Conservation (phyloP, 2,888 invertebrate genomes). For the Lacanobia wlatinum region DNA sequence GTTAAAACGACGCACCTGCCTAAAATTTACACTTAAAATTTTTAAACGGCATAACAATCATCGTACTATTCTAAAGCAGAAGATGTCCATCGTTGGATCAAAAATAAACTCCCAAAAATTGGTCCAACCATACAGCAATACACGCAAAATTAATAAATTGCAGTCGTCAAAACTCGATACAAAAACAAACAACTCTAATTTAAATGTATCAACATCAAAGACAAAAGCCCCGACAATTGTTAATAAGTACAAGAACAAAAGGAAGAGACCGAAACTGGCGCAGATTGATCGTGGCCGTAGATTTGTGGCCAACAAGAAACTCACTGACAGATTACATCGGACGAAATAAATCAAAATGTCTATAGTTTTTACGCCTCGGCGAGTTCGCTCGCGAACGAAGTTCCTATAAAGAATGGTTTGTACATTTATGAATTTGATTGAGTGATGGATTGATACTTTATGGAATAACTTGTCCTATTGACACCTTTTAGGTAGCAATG, state of each 20-base stretch:
- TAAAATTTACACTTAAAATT: no score
- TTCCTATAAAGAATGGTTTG: constrained; percentile 46
- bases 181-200: constrained; percentile 33
- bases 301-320: constrained; percentile 75
- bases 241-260: constrained; percentile 74
- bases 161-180: constrained; percentile 16
- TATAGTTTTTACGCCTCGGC: constrained; percentile 63
- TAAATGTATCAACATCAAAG: constrained; percentile 52
- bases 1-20: no score
- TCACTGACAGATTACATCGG: constrained; percentile 75
- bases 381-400: constrained; percentile 55
- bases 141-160: constrained; percentile 4
- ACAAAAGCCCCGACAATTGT: constrained; percentile 68
- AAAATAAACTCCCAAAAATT: no score
- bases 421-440: constrained; percentile 49
- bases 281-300: constrained; percentile 74
- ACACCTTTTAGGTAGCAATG: neutral
- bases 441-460: constrained; percentile 31
- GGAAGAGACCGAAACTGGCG: constrained; percentile 64
- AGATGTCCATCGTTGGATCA: no score
- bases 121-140: no score
- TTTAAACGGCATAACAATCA: no score
- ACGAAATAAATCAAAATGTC: constrained; percentile 63
- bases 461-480: neutral
- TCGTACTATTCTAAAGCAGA: no score